These are phyloP conservation scores for Dufourea novaeangliae DNA, from an alignment of 1,140 invertebrate species.

Conservation along the genomic window DNA sequence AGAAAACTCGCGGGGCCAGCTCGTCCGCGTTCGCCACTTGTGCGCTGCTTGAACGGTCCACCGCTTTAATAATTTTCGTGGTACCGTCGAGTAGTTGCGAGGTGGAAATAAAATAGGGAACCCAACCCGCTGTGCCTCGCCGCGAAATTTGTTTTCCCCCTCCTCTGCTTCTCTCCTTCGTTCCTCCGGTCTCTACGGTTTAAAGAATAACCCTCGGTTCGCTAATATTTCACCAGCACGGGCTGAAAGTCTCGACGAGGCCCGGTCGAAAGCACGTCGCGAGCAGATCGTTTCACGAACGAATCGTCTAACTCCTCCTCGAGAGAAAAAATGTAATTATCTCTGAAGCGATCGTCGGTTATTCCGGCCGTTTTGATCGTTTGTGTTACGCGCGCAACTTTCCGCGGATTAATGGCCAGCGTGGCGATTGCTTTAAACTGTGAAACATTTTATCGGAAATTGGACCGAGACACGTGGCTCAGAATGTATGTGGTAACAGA, in stretches of 20 bases:
- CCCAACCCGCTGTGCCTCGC: conserved; percentile 24
- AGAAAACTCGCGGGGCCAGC: conserved; percentile 17
- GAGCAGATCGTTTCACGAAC: conserved; percentile 20
- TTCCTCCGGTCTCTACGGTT: neutral
- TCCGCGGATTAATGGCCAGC: neutral
- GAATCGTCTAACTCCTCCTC: no score
- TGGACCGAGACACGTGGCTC: no score
- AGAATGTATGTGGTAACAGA: no score
- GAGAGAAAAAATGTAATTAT: conserved; percentile 26
- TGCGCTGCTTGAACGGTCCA: conserved; percentile 50
- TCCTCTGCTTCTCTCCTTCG: neutral
- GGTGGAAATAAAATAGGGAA: conserved; percentile 54
- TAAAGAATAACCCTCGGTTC: conserved; percentile 33
- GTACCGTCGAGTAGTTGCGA: conserved; percentile 54
- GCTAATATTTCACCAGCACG: conserved; percentile 35
- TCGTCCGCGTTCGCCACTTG: conserved; percentile 31
- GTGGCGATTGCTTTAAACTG: conserved; percentile 28
- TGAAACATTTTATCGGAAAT: no score
- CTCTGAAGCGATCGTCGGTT: conserved; percentile 14
- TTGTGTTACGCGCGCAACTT: neutral
- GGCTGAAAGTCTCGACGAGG: conserved; percentile 15
- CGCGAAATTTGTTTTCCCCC: conserved; percentile 39
- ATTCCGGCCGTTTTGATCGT: neutral
- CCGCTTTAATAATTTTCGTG: conserved; percentile 54
- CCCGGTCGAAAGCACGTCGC: conserved; percentile 9